Percentiles rank a stretch among this genome's conserved stretches.
Conservation (phyloP, 2,888 invertebrate species). For the Platycnemis pennipes region DNA sequence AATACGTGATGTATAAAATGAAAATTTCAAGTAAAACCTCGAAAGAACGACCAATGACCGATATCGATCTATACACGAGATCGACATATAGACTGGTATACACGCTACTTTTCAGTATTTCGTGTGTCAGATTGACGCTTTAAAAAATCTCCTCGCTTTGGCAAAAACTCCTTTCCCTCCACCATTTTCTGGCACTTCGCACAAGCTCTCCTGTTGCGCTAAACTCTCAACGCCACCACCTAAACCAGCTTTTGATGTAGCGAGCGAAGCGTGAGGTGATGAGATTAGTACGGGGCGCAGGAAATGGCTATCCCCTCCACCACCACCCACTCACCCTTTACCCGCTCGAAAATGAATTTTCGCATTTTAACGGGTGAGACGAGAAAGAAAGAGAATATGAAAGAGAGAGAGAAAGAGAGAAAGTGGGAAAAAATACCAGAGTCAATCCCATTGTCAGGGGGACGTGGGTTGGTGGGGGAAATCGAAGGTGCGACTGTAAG, state of each 20-base stretch:
- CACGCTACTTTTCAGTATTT: no score
- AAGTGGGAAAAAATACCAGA: background rate
- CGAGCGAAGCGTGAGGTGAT: background rate
- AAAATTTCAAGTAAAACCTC: no score
- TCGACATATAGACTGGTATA: no score
- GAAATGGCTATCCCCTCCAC: background rate
- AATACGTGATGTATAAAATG: no score
- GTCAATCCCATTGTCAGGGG: background rate
- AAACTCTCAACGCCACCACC: background rate
- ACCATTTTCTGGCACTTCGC: background rate
- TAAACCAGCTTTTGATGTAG: background rate
- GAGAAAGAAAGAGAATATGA: no score
- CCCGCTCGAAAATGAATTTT: constrained; percentile 11
- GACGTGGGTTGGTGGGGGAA: background rate
- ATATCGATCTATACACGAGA: no score
- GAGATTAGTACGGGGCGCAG: background rate
- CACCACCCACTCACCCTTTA: background rate
- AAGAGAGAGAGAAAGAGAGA: background rate
- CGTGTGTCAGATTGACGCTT: background rate
- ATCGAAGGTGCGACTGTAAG: constrained; percentile 45
- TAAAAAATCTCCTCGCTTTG: background rate
- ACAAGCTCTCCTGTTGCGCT: background rate
- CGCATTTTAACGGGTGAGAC: background rate
- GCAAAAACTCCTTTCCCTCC: background rate
- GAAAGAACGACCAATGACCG: no score